A percentile compares a stretch with the other conserved stretches of the same genome.
phyloP scores from a whole-genome alignment of 2,797 vertebrate genomes.

The Acipenser ruthenus region DNA sequence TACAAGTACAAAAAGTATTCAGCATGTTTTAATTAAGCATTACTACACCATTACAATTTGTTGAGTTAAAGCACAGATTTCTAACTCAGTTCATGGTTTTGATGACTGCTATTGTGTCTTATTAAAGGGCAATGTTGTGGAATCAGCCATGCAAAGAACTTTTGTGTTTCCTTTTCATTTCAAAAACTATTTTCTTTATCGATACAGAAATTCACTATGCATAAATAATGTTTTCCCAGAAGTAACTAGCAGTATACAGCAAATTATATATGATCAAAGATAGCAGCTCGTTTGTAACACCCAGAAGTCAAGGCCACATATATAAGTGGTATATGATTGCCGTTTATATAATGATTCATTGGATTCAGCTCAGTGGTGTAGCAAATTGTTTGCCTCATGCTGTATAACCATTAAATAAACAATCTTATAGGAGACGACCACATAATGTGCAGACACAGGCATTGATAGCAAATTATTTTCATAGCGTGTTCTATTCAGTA shows the following conservation, averaged over 20 bases:
- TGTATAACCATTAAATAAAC: slow-evolving; percentile 29
- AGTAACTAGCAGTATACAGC: neutral
- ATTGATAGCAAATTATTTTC: neutral
- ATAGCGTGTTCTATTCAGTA: neutral
- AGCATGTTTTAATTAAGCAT: no score
- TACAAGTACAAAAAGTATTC: no score
- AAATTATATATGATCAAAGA: neutral
- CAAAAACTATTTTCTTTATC: neutral
- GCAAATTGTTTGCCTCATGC: slow-evolving; percentile 24
- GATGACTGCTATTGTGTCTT: no score
- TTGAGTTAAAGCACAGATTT: no score
- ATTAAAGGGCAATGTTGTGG: neutral
- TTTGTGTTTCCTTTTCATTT: neutral
- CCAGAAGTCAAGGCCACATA: neutral
- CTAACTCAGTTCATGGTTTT: no score
- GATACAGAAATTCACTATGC: neutral
- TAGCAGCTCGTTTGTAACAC: neutral
- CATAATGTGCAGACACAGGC: slow-evolving; percentile 13
- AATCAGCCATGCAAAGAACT: neutral
- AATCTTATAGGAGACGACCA: slow-evolving; percentile 3
- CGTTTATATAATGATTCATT: slow-evolving; percentile 28
- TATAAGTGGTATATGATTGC: slow-evolving; percentile 1
- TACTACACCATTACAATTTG: no score
- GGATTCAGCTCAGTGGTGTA: slow-evolving; percentile 24
- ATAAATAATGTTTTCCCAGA: neutral